Conservation (phyloP, 2,113 vertebrate genomes). For the Corythornis cristatus region DNA sequence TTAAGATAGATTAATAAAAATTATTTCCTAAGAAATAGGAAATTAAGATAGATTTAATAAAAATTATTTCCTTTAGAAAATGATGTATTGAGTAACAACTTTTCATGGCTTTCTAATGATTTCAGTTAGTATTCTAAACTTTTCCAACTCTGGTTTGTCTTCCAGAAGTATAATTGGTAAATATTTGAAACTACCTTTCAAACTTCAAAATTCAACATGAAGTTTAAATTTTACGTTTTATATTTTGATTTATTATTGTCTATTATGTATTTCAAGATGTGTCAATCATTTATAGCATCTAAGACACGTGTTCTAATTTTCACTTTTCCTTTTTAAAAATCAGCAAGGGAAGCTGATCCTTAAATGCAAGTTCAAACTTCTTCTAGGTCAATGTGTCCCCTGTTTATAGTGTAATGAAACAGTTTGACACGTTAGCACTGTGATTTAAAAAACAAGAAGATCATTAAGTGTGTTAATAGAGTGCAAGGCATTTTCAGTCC, state of each 20-base stretch:
- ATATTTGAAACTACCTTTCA: not conserved
- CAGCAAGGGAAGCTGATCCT: not conserved
- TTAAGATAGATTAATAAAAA: not conserved
- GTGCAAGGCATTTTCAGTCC: not conserved
- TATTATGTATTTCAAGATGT: not conserved
- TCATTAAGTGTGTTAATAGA: not conserved
- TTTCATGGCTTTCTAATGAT: not conserved
- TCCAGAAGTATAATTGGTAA: not conserved
- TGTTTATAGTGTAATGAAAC: not conserved
- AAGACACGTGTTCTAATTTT: not conserved
- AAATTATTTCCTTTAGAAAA: not conserved
- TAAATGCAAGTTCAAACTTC: not conserved
- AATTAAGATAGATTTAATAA: not conserved
- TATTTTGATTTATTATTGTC: not conserved
- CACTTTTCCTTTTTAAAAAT: not conserved
- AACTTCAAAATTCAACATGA: not conserved
- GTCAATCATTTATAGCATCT: not conserved
- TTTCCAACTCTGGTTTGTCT: not conserved
- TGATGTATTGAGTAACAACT: not conserved
- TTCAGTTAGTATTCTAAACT: not conserved
- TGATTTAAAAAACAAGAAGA: not conserved
- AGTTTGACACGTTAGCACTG: not conserved
- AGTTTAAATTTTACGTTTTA: not conserved
- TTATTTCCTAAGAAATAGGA: not conserved
- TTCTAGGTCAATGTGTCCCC: not conserved